Base-by-base conservation (phyloP, 1,140 invertebrate genomes). In the Temnothorax curvispinosus region DNA sequence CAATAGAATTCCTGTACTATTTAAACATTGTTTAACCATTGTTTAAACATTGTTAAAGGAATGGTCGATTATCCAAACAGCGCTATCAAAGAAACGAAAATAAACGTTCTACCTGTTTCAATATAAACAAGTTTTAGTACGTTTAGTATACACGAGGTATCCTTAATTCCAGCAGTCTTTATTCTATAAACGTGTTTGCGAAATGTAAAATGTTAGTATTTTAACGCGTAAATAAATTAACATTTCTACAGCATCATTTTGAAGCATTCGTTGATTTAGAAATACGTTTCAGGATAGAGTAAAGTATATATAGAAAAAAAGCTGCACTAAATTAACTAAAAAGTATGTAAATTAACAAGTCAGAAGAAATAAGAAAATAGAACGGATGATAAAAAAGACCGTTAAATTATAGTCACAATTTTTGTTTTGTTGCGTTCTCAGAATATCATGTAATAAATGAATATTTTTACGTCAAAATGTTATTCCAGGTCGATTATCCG, bases 61-160 rank as follows among this genome's bases (percentile, higher is more conserved):
- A 69, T 3, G 4, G n/a, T 67, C 38, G 41, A 50, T 27, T 27
- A 27, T 50, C 13, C 21, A 41, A 50, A 27, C 3, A 50, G 41
- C 41, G 8, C n/a, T 41, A 32, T 69, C 65, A 69, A 69, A 69
- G 41, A 69, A 50, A 69, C 21, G 13, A 50, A 69, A 69, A 69
- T 69, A 67, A 67, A 41, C 64, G 21, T 69, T 69, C 21, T 44
- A 18, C 13, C 11, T 15, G 21, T 69, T 69, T 47, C 41, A 32
- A 44, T 3, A 18, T 69, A 50, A 67, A 50, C 65, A 50, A 32
- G 27, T 27, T 27, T 27, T 27, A 27, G 13, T 50, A 50, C 21
- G 41, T 69, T 69, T 69, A 27, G 44, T 50, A 21, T 44, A 44
- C 9, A 27, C 65, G n/a, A 69, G 0, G 41, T 6, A 38, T n/a